Evolutionary conservation across 1,140 invertebrate genomes (phyloP).

Genomic region (Arctopsyche grandis): DNA sequence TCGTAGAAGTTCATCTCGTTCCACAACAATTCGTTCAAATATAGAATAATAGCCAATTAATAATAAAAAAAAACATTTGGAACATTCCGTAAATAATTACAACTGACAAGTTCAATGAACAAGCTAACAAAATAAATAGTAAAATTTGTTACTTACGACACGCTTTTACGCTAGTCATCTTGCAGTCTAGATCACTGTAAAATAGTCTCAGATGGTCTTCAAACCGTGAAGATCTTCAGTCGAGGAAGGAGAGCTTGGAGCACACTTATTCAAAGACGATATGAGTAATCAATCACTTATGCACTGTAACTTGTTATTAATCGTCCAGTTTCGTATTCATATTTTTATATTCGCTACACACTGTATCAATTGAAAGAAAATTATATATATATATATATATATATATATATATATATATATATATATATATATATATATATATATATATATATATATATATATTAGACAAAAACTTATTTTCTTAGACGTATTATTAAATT

Average conservation of each 20-base stretch:
- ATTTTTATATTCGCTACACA: too few relatives aligned
- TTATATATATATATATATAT: background rate
- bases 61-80: background rate
- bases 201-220: background rate
- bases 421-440: background rate
- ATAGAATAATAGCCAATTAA: too few relatives aligned
- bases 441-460: background rate
- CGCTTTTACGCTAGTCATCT: constrained; percentile 19
- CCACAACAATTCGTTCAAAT: too few relatives aligned
- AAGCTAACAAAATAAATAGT: background rate
- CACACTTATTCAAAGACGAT: background rate
- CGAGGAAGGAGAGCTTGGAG: background rate
- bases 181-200: background rate
- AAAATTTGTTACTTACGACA: constrained; percentile 29
- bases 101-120: background rate
- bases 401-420: background rate
- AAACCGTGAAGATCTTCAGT: constrained; percentile 4
- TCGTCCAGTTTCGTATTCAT: too few relatives aligned
- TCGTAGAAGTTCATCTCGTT: too few relatives aligned
- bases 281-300: background rate
- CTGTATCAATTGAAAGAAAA: background rate
- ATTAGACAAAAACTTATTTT: background rate
- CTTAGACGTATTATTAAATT: background rate
- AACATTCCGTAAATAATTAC: too few relatives aligned
- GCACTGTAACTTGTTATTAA: too few relatives aligned